Evolutionary conservation across 2,888 invertebrate species (phyloP), one percentile per base, ranked within the genome.

Genomic region (Drosophila anomelani): DNA sequence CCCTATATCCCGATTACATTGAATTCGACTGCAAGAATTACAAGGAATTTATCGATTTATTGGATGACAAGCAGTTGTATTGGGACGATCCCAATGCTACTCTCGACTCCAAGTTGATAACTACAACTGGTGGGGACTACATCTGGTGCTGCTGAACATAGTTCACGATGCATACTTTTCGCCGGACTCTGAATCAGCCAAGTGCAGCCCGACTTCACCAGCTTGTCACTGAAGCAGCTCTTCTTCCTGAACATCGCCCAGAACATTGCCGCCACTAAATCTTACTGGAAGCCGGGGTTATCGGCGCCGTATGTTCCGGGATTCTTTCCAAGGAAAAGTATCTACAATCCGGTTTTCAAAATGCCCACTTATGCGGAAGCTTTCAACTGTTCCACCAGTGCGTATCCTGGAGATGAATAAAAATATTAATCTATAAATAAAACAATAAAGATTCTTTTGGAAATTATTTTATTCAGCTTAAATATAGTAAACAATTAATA

Each of bases 121-220:
- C 4, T 9, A 3, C 2, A n/a, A 32, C 29, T 32, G 12, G 3
- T 29, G 49, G n/a, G 49, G 29, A 29, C 10, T 32, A 5, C 26
- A 29, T 12, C 17, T 49, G 17, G 20, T 53, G 6, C 20, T 41
- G 9, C 2, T 55, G 4, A 39, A 17, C 17, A 4, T 55, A 3
- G 13, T 55, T 9, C 29, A 41, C 12, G 55, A 55, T 17, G 39
- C 55, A 5, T 55, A 55, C 39, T 55, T 55, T n/a, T 55, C 39
- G 3, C 9, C 29, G 17, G 39, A 3, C 17, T 55, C 20, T 20
- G n/a, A n/a, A 13, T 55, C 4, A 26, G 39, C 17, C 39, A 41
- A 5, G 15, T 13, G 3, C 55, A 41, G 17, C 55, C 55, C 1
- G 13, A 12, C 3, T 55, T 41, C 13, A 41, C 55, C 13, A 12